Base-by-base conservation (phyloP, 2,888 invertebrate species). In the Liopterus haemorrhoidalis region DNA sequence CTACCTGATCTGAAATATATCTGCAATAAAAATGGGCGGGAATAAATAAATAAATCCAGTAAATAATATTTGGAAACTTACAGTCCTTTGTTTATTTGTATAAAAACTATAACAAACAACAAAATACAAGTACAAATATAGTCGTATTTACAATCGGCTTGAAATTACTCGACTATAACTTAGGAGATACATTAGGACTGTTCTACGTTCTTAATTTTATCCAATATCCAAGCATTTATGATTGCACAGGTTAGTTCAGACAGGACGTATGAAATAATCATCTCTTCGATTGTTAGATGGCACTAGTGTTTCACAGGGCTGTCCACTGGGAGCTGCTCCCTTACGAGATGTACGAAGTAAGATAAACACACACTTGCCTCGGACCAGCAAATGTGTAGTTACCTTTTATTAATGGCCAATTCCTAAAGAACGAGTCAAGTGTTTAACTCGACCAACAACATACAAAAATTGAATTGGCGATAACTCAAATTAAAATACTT, bases 81-180 rank as follows among this genome's bases (percentile, higher is more conserved):
- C 24, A 44, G 37, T 45, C 45, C 39, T 32, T 45, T 45, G 39
- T 45, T 45, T 45, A 45, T 45, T 45, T 45, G 45, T 45, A 45
- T 45, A 45, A 45, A 44, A 45, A 45, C 45, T 45, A 45, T 45
- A 45, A 45, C 45, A 45, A 45, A 45, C 45, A 45, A 45, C 45
- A 45, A 45, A 39, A 45, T 45, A 45, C 39, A 45, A 45, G 45
- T 45, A 45, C 45, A 45, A 38, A 45, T 45, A 45, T 39, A 39
- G 32, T 39, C 45, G 45, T 45, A 45, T 45, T 39, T 45, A 45
- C 45, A 45, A 18, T 35, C 39, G 39, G 39, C n/a, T n/a, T n/a
- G 45, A 38, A 39, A 39, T 33, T 19, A 45, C 38, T 37, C 39
- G 39, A 25, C n/a, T n/a, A 32, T 38, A 44, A 44, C 38, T 44